phyloP scores from a whole-genome alignment of 2,113 vertebrate genomes.

The Malurus alboscapulatus region DNA sequence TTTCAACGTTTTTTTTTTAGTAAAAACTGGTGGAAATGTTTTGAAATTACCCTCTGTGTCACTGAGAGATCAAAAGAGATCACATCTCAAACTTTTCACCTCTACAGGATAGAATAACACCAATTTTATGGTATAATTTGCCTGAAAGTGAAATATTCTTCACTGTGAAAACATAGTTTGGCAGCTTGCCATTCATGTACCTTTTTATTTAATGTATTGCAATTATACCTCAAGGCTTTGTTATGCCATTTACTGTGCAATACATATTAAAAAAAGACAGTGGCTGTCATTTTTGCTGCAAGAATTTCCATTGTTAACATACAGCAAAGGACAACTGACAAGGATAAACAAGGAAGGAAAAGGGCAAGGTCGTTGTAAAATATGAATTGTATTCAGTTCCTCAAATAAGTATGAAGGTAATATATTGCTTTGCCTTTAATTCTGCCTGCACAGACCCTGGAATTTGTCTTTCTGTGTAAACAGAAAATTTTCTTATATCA shows the following conservation, averaged over 20 bases:
- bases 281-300: slow-evolving; percentile 28
- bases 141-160: background rate
- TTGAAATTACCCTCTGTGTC: background rate
- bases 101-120: background rate
- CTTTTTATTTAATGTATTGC: background rate
- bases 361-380: background rate
- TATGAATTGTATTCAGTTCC: background rate
- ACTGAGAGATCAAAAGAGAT: background rate
- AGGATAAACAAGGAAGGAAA: slow-evolving; percentile 10
- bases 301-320: background rate
- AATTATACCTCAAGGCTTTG: slow-evolving; percentile 30
- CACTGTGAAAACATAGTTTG: background rate
- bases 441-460: background rate
- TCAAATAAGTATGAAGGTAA: background rate
- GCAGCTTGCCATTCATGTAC: background rate
- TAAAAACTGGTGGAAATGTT: background rate
- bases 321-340: slow-evolving; percentile 2
- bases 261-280: slow-evolving; percentile 33
- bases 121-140: background rate
- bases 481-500: background rate
- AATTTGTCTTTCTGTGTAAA: background rate
- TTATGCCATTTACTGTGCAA: background rate
- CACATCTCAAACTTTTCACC: background rate
- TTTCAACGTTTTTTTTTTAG: background rate
- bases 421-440: background rate